These are phyloP conservation scores for Acropora yongei DNA, from an alignment of 64 coral and sea anemone genomes.

Conservation along the genomic window DNA sequence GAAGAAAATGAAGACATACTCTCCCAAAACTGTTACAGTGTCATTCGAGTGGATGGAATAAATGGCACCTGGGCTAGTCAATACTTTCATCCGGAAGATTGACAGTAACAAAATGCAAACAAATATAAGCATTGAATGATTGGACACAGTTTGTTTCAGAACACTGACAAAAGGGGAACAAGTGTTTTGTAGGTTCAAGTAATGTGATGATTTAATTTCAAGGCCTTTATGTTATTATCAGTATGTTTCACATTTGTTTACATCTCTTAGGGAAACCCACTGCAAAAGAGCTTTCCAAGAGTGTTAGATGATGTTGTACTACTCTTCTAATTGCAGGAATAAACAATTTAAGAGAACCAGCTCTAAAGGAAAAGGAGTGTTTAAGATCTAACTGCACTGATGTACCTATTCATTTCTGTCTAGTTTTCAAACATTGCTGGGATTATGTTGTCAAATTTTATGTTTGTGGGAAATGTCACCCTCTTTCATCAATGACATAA, in stretches of 20 bases:
- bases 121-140: neutral
- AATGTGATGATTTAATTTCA: neutral
- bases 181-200: neutral
- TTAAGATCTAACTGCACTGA: neutral
- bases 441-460: neutral
- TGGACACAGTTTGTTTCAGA: neutral
- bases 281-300: neutral
- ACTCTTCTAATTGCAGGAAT: neutral
- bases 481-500: neutral
- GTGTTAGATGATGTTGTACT: neutral
- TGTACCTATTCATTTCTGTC: too few species aligned
- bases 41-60: constrained; percentile 82
- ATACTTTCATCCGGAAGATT: constrained; percentile 92
- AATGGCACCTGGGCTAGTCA: constrained; percentile 83
- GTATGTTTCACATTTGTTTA: neutral
- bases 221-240: neutral
- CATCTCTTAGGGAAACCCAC: neutral
- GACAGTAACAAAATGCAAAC: neutral
- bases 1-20: constrained; percentile 64
- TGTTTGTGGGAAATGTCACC: neutral
- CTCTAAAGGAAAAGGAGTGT: neutral
- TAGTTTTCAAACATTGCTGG: too few species aligned
- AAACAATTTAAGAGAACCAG: neutral
- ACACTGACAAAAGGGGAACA: neutral
- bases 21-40: constrained; percentile 73